These are phyloP conservation scores for Ceyx cyanopectus DNA, from an alignment of 2,113 vertebrate genomes.

Conservation along the genomic window DNA sequence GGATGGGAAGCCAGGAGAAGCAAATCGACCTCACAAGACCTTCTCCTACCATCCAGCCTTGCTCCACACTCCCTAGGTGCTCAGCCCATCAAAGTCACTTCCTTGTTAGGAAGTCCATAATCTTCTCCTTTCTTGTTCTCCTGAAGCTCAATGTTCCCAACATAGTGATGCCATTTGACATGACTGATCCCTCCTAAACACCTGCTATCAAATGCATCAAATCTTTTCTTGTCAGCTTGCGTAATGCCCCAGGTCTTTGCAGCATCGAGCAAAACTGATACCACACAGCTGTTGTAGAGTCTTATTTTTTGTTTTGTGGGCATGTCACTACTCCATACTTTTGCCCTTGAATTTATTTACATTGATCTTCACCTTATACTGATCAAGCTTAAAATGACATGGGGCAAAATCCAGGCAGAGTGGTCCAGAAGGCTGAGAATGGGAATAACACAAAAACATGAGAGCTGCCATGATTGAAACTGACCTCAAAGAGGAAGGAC, in stretches of 20 bases:
- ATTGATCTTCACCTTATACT: constrained; percentile 55
- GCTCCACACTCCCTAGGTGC: neutral
- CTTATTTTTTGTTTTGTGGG: constrained; percentile 76
- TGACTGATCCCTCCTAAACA: constrained; percentile 74
- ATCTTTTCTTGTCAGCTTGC: constrained; percentile 76
- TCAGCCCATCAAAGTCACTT: neutral
- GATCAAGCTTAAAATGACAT: neutral
- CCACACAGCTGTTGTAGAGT: constrained; percentile 76
- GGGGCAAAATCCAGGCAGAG: neutral
- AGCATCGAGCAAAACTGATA: constrained; percentile 76
- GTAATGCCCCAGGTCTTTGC: constrained; percentile 75
- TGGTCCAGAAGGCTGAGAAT: constrained; percentile 2
- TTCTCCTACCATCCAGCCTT: neutral
- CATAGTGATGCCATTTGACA: constrained; percentile 66
- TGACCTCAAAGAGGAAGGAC: neutral
- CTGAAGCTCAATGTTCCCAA: constrained; percentile 68
- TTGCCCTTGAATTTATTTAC: constrained; percentile 71
- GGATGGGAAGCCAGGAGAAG: neutral
- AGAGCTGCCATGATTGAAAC: neutral
- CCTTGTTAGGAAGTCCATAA: constrained; percentile 61
- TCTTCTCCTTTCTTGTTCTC: constrained; percentile 68
- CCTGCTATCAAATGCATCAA: constrained; percentile 79
- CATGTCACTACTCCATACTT: constrained; percentile 67
- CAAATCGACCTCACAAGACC: neutral
- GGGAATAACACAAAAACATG: neutral